These are phyloP conservation scores for Amazona guildingii DNA, from an alignment of 2,113 vertebrate genomes.

Conservation along the genomic window DNA sequence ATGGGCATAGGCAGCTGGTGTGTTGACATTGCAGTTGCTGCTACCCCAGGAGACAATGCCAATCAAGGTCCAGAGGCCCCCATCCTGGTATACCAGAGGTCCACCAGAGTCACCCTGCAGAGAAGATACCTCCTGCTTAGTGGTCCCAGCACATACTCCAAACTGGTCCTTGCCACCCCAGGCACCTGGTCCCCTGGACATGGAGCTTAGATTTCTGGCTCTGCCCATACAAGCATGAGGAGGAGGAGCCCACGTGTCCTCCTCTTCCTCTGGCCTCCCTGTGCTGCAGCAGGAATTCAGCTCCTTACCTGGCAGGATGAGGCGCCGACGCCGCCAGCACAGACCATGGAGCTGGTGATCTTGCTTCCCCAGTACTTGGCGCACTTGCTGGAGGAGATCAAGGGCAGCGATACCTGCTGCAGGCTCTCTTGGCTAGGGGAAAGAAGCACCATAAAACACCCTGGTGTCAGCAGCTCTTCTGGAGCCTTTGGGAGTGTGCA, in stretches of 20 bases:
- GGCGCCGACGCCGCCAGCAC: background rate
- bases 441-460: background rate
- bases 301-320: conserved; percentile 43
- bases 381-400: background rate
- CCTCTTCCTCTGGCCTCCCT: background rate
- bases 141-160: background rate
- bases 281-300: fast-evolving
- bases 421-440: background rate
- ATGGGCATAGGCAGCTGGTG: background rate
- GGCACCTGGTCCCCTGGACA: fast-evolving
- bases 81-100: background rate
- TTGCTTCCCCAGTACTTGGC: background rate
- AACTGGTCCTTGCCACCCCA: background rate
- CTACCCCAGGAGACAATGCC: conserved; percentile 46
- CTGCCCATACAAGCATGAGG: fast-evolving
- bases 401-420: conserved; percentile 33
- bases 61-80: background rate
- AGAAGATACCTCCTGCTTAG: background rate
- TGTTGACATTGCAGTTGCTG: background rate
- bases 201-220: background rate
- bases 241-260: background rate
- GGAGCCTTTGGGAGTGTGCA: background rate
- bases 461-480: fast-evolving
- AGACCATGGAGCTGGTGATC: conserved; percentile 42
- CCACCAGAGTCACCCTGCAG: conserved; percentile 21